Evolutionary conservation across 1,140 invertebrate species (phyloP).

Genomic region (Cataglyphis hispanica): DNA sequence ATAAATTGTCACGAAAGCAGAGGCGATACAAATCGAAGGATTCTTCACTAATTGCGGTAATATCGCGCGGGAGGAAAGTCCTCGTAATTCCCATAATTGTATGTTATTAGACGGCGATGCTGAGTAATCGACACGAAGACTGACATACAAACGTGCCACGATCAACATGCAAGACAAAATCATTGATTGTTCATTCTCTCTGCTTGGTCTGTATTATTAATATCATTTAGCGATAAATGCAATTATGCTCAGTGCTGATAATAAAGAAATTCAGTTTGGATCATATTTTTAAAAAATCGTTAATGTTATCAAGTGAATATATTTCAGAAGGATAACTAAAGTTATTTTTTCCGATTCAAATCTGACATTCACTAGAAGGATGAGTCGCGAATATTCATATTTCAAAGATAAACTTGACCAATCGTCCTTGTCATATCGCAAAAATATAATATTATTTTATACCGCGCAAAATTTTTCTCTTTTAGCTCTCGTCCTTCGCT

Average conservation of each 20-base stretch:
- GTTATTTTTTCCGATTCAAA: not conserved
- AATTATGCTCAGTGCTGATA: not conserved
- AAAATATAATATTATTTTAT: conserved; percentile 9
- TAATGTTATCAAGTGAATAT: not conserved
- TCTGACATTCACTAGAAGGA: not conserved
- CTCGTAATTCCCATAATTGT: conserved; percentile 24
- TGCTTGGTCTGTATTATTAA: not conserved
- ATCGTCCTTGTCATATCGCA: not conserved
- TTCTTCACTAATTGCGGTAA: conserved; percentile 46
- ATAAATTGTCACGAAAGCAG: not conserved
- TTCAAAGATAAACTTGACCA: not conserved
- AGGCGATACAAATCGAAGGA: conserved; percentile 32
- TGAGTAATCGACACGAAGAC: conserved; percentile 25
- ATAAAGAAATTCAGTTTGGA: not conserved
- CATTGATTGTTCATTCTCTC: not conserved
- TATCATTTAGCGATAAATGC: not conserved
- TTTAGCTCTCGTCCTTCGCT: not conserved
- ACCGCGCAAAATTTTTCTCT: not conserved
- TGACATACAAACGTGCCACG: not conserved
- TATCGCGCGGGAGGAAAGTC: not conserved
- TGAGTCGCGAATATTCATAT: not conserved
- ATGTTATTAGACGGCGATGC: conserved; percentile 9
- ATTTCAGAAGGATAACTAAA: not conserved
- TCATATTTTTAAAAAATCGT: not conserved
- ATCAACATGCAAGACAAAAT: conserved; percentile 7